Conservation (phyloP, 37 sponge, comb jelly and placozoan species). For the Beroe forskalii region DNA sequence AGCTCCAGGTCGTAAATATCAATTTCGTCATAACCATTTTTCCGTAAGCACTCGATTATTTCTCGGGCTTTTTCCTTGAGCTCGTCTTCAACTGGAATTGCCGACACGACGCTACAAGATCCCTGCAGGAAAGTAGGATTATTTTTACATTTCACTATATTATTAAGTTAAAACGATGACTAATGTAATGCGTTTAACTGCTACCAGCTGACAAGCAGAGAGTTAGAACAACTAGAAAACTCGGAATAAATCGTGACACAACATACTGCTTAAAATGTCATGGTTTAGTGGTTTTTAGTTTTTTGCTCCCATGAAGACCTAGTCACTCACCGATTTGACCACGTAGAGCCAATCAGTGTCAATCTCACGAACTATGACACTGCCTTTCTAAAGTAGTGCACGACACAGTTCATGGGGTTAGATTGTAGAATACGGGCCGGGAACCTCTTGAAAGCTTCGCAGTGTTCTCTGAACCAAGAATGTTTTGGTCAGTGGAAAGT, state of each 20-base stretch:
- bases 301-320: too few relatives aligned
- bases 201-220: too few relatives aligned
- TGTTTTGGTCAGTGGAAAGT: background rate
- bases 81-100: background rate
- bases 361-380: constrained; percentile 10
- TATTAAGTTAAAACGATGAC: too few relatives aligned
- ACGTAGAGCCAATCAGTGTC: constrained; percentile 38
- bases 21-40: constrained; percentile 10
- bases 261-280: too few relatives aligned
- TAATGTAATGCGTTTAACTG: too few relatives aligned
- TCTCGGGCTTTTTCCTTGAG: constrained; percentile 15
- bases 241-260: too few relatives aligned
- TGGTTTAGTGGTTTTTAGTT: too few relatives aligned
- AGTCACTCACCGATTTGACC: constrained; percentile 29
- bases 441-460: constrained; percentile 39
- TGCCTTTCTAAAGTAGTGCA: constrained; percentile 40
- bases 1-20: constrained; percentile 29
- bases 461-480: background rate
- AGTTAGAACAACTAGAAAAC: too few relatives aligned
- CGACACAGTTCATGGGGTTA: constrained; percentile 47
- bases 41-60: background rate
- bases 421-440: background rate
- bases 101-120: constrained; percentile 16
- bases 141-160: too few relatives aligned
- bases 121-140: too few relatives aligned